Percentiles rank a stretch among this genome's conserved stretches.
Conservation (phyloP, 2,797 vertebrate species). For the Clamator glandarius region DNA sequence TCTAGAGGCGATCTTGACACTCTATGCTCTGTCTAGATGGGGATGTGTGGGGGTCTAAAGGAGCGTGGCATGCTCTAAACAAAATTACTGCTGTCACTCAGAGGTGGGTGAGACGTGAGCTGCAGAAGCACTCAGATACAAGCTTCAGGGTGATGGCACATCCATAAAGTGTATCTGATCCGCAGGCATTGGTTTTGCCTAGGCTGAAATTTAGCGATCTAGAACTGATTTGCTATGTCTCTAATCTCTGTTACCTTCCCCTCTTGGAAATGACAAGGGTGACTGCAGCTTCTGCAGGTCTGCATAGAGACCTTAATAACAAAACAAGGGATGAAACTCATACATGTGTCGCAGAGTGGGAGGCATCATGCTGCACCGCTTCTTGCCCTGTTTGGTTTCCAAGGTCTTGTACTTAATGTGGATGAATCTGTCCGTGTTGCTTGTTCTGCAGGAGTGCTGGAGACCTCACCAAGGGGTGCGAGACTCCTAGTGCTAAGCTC, state of each 20-base stretch:
- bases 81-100: neutral
- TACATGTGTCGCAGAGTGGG: neutral
- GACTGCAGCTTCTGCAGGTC: neutral
- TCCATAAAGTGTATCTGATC: neutral
- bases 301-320: neutral
- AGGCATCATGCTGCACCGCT: accelerated
- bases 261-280: neutral
- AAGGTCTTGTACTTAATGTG: neutral
- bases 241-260: neutral
- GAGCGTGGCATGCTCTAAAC: neutral
- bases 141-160: neutral
- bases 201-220: neutral
- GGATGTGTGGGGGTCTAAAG: neutral
- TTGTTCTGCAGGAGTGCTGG: neutral
- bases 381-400: neutral
- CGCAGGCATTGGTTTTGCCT: neutral
- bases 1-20: neutral
- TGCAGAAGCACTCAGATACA: accelerated
- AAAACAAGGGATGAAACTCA: neutral
- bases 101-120: accelerated
- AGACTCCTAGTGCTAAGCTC: neutral
- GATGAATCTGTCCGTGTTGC: neutral
- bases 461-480: neutral
- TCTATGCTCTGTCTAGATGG: neutral
- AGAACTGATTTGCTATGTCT: neutral